Percentiles rank a stretch among this genome's conserved stretches.
Evolutionary conservation across 1,140 invertebrate species (phyloP).

Genomic region (Dinoponera quadriceps): DNA sequence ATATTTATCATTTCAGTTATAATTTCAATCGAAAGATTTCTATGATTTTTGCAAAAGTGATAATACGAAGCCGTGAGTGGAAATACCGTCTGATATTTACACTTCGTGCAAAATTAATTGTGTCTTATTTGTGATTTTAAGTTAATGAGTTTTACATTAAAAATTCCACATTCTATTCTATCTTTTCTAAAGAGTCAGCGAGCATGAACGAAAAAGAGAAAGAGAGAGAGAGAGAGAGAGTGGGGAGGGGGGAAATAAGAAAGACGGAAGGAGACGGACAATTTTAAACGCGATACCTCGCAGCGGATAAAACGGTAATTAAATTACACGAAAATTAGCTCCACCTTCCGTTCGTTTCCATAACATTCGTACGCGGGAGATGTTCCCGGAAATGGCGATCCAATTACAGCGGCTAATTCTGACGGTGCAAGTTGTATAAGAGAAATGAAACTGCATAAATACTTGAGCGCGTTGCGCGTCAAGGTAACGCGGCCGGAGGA

Average conservation of each 20-base stretch:
- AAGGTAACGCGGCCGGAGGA: neutral
- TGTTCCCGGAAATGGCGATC: slow-evolving; percentile 29
- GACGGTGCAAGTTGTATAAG: slow-evolving; percentile 43
- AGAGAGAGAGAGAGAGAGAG: too few species aligned
- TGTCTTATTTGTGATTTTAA: neutral
- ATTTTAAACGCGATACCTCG: neutral
- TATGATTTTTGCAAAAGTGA: neutral
- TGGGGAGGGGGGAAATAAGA: neutral
- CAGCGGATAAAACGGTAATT: slow-evolving; percentile 6
- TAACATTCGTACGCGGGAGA: slow-evolving; percentile 1
- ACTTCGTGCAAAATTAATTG: neutral
- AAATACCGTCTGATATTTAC: neutral
- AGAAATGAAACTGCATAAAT: slow-evolving; percentile 52
- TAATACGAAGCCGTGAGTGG: neutral
- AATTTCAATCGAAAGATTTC: too few species aligned
- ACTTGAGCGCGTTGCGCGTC: slow-evolving; percentile 3
- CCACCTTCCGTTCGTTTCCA: neutral
- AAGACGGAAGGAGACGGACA: neutral
- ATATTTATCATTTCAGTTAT: too few species aligned
- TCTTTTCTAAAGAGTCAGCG: too few species aligned
- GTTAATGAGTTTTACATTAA: neutral
- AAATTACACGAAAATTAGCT: slow-evolving; percentile 39
- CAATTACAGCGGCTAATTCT: slow-evolving; percentile 48
- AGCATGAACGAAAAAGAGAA: too few species aligned
- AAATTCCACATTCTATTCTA: neutral